Conservation (phyloP, 2,113 vertebrate species). For the Haliaeetus leucogaster region DNA sequence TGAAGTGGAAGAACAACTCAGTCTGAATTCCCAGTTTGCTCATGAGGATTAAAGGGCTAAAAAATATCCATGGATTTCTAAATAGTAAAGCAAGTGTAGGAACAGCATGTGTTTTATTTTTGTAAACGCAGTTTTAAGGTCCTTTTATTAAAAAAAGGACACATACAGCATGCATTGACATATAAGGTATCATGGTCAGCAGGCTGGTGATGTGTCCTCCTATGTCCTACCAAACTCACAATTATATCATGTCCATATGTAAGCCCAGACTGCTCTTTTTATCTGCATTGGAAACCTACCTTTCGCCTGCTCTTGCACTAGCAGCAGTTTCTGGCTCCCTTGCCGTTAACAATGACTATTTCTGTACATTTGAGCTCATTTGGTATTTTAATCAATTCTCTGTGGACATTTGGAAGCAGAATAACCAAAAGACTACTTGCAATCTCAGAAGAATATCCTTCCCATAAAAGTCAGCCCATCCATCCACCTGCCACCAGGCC, state of each 20-base stretch:
- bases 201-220: background rate
- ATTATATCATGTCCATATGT: background rate
- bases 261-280: background rate
- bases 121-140: accelerated
- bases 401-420: background rate
- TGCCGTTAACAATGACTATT: background rate
- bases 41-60: background rate
- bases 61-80: background rate
- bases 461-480: background rate
- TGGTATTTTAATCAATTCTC: background rate
- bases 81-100: background rate
- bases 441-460: background rate
- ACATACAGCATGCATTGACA: background rate
- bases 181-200: background rate
- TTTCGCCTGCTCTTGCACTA: background rate
- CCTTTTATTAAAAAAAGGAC: background rate
- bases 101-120: background rate
- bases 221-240: background rate
- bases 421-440: background rate
- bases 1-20: background rate
- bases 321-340: background rate
- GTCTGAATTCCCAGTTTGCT: background rate
- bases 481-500: background rate
- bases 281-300: background rate
- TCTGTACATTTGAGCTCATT: background rate